Base-by-base conservation (phyloP, 2,113 vertebrate genomes). In the Semicossyphus pulcher region DNA sequence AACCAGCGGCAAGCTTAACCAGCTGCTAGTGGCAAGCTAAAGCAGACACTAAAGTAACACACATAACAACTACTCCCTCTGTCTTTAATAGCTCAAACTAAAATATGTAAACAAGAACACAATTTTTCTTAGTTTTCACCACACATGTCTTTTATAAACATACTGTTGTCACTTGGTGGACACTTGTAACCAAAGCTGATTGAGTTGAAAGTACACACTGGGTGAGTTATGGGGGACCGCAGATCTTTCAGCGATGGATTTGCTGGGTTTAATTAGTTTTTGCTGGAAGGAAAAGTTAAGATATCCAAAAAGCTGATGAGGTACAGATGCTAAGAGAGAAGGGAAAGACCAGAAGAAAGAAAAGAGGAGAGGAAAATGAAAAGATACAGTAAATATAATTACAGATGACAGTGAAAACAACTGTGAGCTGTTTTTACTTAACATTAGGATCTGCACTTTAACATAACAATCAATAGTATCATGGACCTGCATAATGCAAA, bases 241-340 rank as follows among this genome's bases (percentile, higher is more conserved):
- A 70, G 57, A 65, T 68, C 44, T 48, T 56, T 61, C 31, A 63
- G 48, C 4, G 4, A 14, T 32, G 21, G 10, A 11, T 20, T 48
- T 0, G 1, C 73, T 74, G 80, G 48, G 52, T 65, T 66, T 47
- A 81, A 79, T 76, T 72, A 76, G 76, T 54, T 48, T n/a, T 53
- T 25, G 65, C 62, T 78, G 59, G 57, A 66, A 78, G 61, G 76
- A 72, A 73, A 73, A n/a, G n/a, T n/a, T n/a, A n/a, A n/a, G n/a
- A n/a, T n/a, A 57, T 57, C 78, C 65, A 63, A 51, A 54, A 23
- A 72, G 47, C 58, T 80, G 78, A 88, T 84, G 72, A 78, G 63
- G 36, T 32, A 21, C 82, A 87, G 82, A 80, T 77, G 84, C 65
- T 47, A 11, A 74, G 56, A 47, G 26, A 54, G 28, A 57, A 26